Percentiles rank a stretch among this genome's conserved stretches.
Evolutionary conservation across 2,113 vertebrate species (phyloP).

Genomic region (Pimephales promelas): DNA sequence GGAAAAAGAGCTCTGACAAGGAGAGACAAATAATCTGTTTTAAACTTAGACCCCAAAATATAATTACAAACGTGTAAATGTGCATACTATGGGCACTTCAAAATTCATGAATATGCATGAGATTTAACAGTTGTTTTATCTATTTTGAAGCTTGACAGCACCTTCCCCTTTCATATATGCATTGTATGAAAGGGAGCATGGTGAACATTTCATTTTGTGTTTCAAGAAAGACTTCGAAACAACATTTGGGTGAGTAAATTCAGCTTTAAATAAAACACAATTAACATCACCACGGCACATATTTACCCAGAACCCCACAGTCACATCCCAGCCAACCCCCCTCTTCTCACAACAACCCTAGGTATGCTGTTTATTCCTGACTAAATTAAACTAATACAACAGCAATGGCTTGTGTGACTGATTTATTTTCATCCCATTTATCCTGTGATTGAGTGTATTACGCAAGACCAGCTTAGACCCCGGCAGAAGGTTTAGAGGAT

Average conservation of each 20-base stretch:
- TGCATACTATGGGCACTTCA: background rate
- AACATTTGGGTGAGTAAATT: background rate
- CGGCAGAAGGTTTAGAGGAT: background rate
- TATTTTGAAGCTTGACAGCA: background rate
- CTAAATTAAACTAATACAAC: constrained; percentile 60
- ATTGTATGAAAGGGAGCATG: no score
- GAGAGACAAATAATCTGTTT: no score
- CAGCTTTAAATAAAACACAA: constrained; percentile 28
- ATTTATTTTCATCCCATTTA: constrained; percentile 51
- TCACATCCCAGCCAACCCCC: background rate
- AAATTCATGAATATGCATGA: background rate
- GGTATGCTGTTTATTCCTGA: constrained; percentile 47
- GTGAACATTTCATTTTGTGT: no score
- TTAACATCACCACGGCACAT: background rate
- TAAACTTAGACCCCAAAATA: background rate
- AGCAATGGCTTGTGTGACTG: constrained; percentile 3
- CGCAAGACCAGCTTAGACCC: constrained; percentile 12
- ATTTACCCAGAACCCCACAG: constrained; percentile 18
- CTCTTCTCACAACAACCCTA: constrained; percentile 14
- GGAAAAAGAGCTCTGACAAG: no score
- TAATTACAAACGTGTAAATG: background rate
- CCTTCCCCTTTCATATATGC: background rate
- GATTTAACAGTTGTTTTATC: background rate
- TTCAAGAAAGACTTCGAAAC: background rate
- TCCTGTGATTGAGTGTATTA: constrained; percentile 31